These are phyloP conservation scores for Amphipoea lucens DNA, from an alignment of 2,888 invertebrate genomes.

Conservation along the genomic window DNA sequence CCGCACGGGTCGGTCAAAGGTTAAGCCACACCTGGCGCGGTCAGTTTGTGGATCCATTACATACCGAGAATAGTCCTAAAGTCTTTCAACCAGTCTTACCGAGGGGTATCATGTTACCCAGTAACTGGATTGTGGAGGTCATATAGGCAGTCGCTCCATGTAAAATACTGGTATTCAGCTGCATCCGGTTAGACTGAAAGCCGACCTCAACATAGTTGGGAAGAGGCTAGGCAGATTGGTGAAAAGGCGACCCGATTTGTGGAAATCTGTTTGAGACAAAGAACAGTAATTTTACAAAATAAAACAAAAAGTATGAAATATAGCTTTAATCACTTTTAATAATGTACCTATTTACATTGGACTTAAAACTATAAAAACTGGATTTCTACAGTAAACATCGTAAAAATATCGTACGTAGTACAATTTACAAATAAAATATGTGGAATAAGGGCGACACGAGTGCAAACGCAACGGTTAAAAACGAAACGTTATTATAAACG, in stretches of 20 bases:
- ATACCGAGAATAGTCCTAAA: not conserved
- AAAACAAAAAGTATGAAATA: slow-evolving; percentile 83
- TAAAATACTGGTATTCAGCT: not conserved
- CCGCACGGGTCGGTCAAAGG: not conserved
- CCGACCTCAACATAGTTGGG: not conserved
- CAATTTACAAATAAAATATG: slow-evolving; percentile 73
- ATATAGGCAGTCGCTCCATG: not conserved
- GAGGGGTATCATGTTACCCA: not conserved
- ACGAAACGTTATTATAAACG: slow-evolving; percentile 31
- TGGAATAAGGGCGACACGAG: slow-evolving; percentile 54
- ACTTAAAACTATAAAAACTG: slow-evolving; percentile 87
- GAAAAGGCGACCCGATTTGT: not conserved
- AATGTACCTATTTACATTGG: slow-evolving; percentile 87
- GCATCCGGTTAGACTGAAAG: not conserved
- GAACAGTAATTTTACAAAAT: slow-evolving; percentile 17
- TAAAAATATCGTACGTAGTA: slow-evolving; percentile 85
- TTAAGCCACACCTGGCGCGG: not conserved
- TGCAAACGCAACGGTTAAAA: slow-evolving; percentile 35
- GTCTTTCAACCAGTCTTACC: not conserved
- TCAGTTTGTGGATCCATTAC: not conserved
- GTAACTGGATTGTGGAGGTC: no score
- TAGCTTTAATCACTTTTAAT: slow-evolving; percentile 89
- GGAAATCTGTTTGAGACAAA: not conserved
- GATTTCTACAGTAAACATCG: slow-evolving; percentile 87
- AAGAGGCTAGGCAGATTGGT: not conserved